Conservation (phyloP, 2,797 vertebrate genomes). For the Babyrousa celebensis region DNA sequence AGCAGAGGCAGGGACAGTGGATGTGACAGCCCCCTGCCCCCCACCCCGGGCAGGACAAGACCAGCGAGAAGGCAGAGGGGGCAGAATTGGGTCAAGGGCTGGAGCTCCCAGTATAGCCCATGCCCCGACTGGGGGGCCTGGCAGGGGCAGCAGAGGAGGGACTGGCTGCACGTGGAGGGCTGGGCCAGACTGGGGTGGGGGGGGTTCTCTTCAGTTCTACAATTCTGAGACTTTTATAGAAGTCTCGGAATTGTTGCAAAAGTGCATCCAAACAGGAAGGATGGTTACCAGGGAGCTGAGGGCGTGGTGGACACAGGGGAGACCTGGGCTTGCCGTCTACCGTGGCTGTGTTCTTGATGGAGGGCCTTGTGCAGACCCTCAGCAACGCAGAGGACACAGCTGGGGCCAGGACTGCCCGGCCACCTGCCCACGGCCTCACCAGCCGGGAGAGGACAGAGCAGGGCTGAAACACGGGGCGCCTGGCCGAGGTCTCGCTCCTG, state of each 20-base stretch:
- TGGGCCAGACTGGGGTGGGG: not conserved
- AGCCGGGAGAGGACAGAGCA: not conserved
- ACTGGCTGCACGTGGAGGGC: not conserved
- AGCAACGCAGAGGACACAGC: not conserved
- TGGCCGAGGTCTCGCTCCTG: not conserved
- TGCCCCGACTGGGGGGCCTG: no score
- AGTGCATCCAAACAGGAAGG: not conserved
- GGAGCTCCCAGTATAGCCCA: no score
- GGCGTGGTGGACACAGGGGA: rapidly evolving
- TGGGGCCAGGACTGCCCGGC: not conserved
- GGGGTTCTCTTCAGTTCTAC: not conserved
- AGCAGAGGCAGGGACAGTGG: not conserved
- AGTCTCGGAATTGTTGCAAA: not conserved
- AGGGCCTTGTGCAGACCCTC: rapidly evolving
- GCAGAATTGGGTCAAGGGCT: not conserved
- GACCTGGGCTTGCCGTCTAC: not conserved
- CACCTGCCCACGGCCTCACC: not conserved
- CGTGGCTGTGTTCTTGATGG: rapidly evolving
- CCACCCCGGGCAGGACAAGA: rapidly evolving
- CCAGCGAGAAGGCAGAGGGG: not conserved
- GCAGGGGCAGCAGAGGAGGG: not conserved
- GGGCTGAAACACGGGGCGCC: not conserved
- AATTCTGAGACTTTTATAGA: not conserved
- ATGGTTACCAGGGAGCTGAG: no score
- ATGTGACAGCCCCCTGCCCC: not conserved